Percentiles rank a stretch among this genome's conserved stretches.
Conservation (phyloP, 2,888 invertebrate species). For the Agriopis aurantiaria region DNA sequence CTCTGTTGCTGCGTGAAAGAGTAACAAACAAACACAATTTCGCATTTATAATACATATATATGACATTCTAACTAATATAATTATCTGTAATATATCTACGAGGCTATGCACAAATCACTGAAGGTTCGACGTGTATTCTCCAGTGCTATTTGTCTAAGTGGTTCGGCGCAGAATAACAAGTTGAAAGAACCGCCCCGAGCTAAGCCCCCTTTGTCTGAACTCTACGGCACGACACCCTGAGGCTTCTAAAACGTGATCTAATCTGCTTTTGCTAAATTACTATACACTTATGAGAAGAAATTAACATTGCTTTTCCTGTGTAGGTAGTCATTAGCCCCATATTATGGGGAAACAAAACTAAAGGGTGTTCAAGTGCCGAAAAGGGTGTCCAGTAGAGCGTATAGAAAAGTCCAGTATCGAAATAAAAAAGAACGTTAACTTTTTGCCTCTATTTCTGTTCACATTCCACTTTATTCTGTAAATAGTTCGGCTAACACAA, state of each 20-base stretch:
- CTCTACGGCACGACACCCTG: slow-evolving; percentile 59
- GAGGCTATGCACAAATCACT: slow-evolving; percentile 48
- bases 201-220: slow-evolving; percentile 60
- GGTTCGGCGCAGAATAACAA: slow-evolving; percentile 64
- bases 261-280: slow-evolving; percentile 58
- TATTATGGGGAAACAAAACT: neutral
- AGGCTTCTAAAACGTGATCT: slow-evolving; percentile 63
- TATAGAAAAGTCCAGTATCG: slow-evolving; percentile 30
- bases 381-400: slow-evolving; percentile 62
- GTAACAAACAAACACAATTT: too few relatives aligned
- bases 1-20: too few relatives aligned
- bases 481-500: slow-evolving; percentile 27
- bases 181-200: slow-evolving; percentile 54
- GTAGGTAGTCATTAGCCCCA: neutral
- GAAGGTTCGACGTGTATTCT: slow-evolving; percentile 55
- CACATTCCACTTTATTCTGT: slow-evolving; percentile 25
- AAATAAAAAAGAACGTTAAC: slow-evolving; percentile 5
- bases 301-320: neutral
- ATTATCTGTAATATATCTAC: neutral
- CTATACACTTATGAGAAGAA: slow-evolving; percentile 31
- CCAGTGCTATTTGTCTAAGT: slow-evolving; percentile 72
- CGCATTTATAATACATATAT: too few relatives aligned
- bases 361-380: slow-evolving; percentile 28
- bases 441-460: slow-evolving; percentile 25
- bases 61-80: too few relatives aligned